Evolutionary conservation across 2,888 invertebrate genomes (phyloP).

Genomic region (Dryomyza anilis): DNA sequence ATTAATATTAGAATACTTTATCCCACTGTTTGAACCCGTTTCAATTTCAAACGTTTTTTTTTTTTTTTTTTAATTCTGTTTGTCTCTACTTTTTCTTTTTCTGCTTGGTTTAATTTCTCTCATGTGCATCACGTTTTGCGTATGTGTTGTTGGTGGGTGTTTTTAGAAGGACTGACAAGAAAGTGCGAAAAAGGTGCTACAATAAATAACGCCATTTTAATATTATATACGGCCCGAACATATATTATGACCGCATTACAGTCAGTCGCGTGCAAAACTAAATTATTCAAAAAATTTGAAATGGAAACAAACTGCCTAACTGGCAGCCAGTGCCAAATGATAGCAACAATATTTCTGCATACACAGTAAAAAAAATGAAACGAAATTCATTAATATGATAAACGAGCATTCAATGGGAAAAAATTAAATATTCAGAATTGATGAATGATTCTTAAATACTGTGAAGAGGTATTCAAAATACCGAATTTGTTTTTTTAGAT

Average conservation of each 20-base stretch:
- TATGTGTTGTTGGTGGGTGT: background rate
- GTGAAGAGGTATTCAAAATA: too few species aligned
- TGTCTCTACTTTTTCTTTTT: background rate
- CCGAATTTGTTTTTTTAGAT: too few species aligned
- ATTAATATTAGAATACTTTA: too few species aligned
- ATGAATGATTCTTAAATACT: too few species aligned
- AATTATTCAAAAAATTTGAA: conserved; percentile 19
- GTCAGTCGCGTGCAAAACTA: conserved; percentile 24
- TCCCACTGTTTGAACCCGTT: background rate
- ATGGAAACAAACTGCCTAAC: conserved; percentile 23
- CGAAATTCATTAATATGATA: too few species aligned
- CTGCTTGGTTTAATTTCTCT: background rate
- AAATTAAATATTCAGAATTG: too few species aligned
- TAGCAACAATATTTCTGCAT: background rate
- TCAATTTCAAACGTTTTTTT: background rate
- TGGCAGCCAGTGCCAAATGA: too few species aligned
- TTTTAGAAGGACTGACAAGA: background rate
- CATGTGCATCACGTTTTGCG: background rate
- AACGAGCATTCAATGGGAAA: too few species aligned
- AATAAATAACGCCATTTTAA: conserved; percentile 47
- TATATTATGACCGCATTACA: conserved; percentile 42
- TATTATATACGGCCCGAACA: conserved; percentile 35
- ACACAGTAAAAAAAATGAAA: too few species aligned
- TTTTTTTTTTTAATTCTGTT: background rate
- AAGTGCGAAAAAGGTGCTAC: conserved; percentile 39